These are phyloP conservation scores for Syngnathus scovelli DNA, from an alignment of 2,113 vertebrate species.

Conservation along the genomic window DNA sequence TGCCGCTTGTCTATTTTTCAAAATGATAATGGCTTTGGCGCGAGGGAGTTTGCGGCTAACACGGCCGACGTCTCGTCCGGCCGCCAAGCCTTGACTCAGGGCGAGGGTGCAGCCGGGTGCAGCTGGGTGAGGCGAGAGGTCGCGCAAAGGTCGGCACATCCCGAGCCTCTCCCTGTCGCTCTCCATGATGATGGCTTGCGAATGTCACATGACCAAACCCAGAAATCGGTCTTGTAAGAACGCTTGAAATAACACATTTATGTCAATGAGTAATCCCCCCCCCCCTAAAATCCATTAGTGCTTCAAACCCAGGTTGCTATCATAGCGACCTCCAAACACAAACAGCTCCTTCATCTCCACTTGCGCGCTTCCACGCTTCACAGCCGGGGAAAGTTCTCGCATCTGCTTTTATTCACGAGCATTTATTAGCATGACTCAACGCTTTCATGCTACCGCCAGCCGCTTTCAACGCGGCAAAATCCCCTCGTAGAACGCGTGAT, in stretches of 20 bases:
- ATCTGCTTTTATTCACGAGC: constrained; percentile 68
- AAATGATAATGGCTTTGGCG: constrained; percentile 26
- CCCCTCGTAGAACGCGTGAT: constrained; percentile 27
- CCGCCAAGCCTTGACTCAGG: constrained; percentile 52
- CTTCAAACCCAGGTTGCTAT: constrained; percentile 64
- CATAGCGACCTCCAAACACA: constrained; percentile 55
- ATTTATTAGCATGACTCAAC: constrained; percentile 66
- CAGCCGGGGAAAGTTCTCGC: constrained; percentile 58
- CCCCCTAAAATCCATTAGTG: constrained; percentile 20
- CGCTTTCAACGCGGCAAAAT: constrained; percentile 39
- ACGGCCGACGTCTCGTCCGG: constrained; percentile 17
- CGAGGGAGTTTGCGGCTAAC: constrained; percentile 14
- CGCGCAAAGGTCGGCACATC: constrained; percentile 6
- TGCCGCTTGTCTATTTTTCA: constrained; percentile 35
- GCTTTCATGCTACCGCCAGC: constrained; percentile 52
- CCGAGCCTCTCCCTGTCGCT: background rate
- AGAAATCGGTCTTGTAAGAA: no score
- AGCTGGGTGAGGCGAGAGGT: constrained; percentile 40
- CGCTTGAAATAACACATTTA: constrained; percentile 12
- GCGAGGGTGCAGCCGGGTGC: constrained; percentile 20
- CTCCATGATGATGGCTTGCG: no score
- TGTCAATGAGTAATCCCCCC: constrained; percentile 27
- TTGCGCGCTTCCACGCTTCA: constrained; percentile 43
- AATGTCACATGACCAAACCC: no score
- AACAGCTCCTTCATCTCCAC: constrained; percentile 48